Evolutionary conservation across 2,113 vertebrate genomes (phyloP).

Genomic region (Perognathus longimembris): DNA sequence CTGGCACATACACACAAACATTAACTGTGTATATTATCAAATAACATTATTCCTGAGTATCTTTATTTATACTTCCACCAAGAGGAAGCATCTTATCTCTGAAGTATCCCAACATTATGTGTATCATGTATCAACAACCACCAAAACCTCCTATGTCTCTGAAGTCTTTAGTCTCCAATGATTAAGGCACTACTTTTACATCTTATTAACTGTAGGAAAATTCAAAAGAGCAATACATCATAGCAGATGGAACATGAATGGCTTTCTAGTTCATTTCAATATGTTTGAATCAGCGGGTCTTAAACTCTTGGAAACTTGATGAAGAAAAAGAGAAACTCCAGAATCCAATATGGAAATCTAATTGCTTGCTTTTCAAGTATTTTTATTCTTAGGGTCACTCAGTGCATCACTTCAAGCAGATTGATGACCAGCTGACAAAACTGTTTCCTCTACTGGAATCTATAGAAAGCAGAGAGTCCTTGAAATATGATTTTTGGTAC

Average conservation of each 20-base stretch:
- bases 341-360: conserved; percentile 69
- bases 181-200: conserved; percentile 49
- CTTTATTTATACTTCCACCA: neutral
- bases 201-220: conserved; percentile 54
- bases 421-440: neutral
- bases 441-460: neutral
- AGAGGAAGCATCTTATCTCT: neutral
- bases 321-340: conserved; percentile 67
- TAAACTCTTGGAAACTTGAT: conserved; percentile 68
- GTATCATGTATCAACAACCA: neutral
- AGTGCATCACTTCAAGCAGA: neutral
- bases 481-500: neutral
- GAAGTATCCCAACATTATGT: neutral
- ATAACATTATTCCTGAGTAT: neutral
- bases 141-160: conserved; percentile 9
- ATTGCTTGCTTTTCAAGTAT: conserved; percentile 49
- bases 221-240: neutral
- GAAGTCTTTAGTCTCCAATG: neutral
- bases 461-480: neutral
- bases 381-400: conserved; percentile 63
- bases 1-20: too few species aligned
- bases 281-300: conserved; percentile 66
- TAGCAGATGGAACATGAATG: conserved; percentile 61
- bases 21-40: neutral
- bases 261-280: conserved; percentile 50